Evolutionary conservation across 2,888 invertebrate species (phyloP).

Genomic region (Andrena praecox): DNA sequence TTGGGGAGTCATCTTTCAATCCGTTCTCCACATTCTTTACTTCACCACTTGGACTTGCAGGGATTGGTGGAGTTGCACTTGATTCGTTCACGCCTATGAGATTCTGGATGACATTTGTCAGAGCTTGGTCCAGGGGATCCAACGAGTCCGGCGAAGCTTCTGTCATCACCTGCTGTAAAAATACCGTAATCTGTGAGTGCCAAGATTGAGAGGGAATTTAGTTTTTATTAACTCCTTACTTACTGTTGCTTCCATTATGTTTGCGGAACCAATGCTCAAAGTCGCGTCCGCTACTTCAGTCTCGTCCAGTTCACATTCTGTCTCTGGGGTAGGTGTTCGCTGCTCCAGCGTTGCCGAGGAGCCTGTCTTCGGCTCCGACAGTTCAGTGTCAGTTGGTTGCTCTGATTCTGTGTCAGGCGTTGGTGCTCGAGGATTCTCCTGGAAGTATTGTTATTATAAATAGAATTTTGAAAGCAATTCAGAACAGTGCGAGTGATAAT

Average conservation of each 20-base stretch:
- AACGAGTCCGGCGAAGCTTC: constrained; percentile 63
- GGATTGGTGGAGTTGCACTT: neutral
- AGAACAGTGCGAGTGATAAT: neutral
- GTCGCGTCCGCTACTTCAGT: constrained; percentile 33
- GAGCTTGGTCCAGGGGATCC: constrained; percentile 80
- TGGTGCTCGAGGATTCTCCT: constrained; percentile 80
- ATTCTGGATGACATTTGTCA: constrained; percentile 81
- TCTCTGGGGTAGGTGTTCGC: constrained; percentile 78
- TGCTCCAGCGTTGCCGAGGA: constrained; percentile 73
- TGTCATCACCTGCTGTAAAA: constrained; percentile 8
- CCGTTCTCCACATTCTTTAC: neutral
- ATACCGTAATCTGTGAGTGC: too few relatives aligned
- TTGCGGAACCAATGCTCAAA: neutral
- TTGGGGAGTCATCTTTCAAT: neutral
- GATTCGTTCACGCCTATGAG: constrained; percentile 76
- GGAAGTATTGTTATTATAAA: constrained; percentile 8
- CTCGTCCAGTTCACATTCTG: constrained; percentile 73
- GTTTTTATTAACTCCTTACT: neutral
- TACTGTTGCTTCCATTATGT: constrained; percentile 11
- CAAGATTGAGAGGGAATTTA: neutral
- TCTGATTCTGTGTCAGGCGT: constrained; percentile 82
- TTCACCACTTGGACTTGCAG: neutral
- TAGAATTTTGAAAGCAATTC: neutral
- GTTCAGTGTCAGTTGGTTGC: constrained; percentile 81
- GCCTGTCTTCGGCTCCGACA: constrained; percentile 78